Evolutionary conservation across 2,113 vertebrate species (phyloP).

Genomic region (Nesogale talazaci): DNA sequence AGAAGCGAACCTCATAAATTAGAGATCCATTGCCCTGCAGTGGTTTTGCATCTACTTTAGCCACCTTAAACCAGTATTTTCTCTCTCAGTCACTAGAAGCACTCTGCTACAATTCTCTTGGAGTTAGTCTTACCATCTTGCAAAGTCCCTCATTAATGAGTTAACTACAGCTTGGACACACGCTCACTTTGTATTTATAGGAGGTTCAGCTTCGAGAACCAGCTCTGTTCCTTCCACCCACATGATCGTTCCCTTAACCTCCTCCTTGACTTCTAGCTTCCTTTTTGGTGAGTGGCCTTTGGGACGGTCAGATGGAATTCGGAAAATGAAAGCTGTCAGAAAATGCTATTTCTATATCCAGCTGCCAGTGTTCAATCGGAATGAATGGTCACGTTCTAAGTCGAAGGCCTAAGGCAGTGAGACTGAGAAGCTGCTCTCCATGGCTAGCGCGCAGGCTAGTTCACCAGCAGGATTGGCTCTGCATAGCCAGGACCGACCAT

Average conservation of each 20-base stretch:
- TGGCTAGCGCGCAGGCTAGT: neutral
- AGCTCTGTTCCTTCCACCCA: neutral
- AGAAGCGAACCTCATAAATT: conserved; percentile 36
- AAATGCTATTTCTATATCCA: conserved; percentile 3
- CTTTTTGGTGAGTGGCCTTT: neutral
- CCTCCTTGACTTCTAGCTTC: conserved; percentile 1
- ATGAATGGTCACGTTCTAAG: conserved; percentile 4
- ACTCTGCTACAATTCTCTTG: conserved; percentile 25
- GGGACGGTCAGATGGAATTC: neutral
- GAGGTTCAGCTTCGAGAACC: conserved; percentile 22
- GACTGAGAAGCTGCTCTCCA: neutral
- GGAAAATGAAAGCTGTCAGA: conserved; percentile 7
- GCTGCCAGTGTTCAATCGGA: neutral
- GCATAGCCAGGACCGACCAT: neutral
- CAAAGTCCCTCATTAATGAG: neutral
- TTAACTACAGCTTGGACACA: conserved; percentile 21
- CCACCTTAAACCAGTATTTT: conserved; percentile 25
- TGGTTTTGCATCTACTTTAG: neutral
- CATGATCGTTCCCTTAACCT: neutral
- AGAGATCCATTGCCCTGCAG: neutral
- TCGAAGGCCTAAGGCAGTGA: neutral
- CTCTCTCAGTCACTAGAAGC: conserved; percentile 25
- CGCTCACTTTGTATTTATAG: neutral
- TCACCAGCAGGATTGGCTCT: neutral
- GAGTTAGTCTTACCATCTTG: neutral